Evolutionary conservation across 1,140 invertebrate species (phyloP).

Genomic region (Apis cerana): DNA sequence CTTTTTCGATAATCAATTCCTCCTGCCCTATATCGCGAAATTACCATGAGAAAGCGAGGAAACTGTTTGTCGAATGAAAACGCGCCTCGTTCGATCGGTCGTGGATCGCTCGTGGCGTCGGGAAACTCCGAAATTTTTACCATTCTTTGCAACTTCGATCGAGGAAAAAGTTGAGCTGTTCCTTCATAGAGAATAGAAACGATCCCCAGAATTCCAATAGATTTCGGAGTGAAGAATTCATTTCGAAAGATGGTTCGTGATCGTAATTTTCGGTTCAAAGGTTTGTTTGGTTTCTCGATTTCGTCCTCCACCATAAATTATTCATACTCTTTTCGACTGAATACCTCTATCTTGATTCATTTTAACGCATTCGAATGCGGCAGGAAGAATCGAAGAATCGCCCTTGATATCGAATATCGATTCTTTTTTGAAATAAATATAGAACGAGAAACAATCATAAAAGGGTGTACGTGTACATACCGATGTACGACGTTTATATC

Average conservation of each 20-base stretch:
- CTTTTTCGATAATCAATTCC: not conserved
- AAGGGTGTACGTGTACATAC: too few species aligned
- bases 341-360: too few species aligned
- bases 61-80: not conserved
- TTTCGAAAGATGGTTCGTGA: not conserved
- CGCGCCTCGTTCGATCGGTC: not conserved
- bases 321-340: too few species aligned
- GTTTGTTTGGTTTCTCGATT: too few species aligned
- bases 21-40: not conserved
- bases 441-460: too few species aligned
- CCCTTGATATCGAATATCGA: too few species aligned
- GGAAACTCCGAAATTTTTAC: not conserved
- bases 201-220: not conserved
- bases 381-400: too few species aligned
- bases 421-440: too few species aligned
- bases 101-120: not conserved
- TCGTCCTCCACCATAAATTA: too few species aligned
- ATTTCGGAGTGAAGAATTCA: not conserved
- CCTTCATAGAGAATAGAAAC: not conserved
- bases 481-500: too few species aligned
- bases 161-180: slow-evolving; percentile 13
- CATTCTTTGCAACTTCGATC: not conserved
- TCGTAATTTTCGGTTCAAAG: not conserved
- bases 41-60: not conserved
- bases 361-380: too few species aligned